phyloP scores from a whole-genome alignment of 1,140 invertebrate species.

The Macrosteles quadrilineatus region DNA sequence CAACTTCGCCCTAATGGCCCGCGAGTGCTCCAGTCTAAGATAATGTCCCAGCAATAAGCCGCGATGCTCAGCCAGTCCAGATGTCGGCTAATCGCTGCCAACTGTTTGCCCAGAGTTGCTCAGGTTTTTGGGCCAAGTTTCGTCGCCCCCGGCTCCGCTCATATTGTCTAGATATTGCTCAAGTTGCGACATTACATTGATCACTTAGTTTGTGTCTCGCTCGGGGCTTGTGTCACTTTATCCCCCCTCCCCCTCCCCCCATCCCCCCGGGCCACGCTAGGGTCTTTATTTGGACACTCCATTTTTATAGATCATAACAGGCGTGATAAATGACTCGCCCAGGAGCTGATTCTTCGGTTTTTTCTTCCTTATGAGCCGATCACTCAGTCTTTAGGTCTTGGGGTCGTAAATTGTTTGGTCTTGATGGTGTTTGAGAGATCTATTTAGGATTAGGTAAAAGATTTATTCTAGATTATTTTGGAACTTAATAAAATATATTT shows the following conservation, averaged over 20 bases:
- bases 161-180: constrained; percentile 10
- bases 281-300: constrained; percentile 7
- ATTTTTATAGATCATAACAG: constrained; percentile 5
- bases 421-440: too few species aligned
- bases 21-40: too few species aligned
- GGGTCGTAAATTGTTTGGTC: too few species aligned
- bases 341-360: too few species aligned
- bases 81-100: neutral
- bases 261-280: neutral
- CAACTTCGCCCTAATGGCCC: too few species aligned
- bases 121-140: constrained; percentile 11
- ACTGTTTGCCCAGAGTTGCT: neutral
- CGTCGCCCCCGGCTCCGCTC: neutral
- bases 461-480: too few species aligned
- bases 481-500: too few species aligned
- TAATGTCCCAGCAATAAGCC: too few species aligned
- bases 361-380: too few species aligned
- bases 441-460: too few species aligned
- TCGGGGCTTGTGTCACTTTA: neutral
- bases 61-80: neutral
- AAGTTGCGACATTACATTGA: constrained; percentile 2
- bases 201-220: constrained; percentile 2
- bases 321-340: neutral
- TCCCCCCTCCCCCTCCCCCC: neutral
- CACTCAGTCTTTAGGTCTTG: too few species aligned